A percentile compares a stretch with the other conserved stretches of the same genome.
These are phyloP conservation scores for Tetragnatha versicolor DNA, from an alignment of 1,140 invertebrate genomes.

Conservation along the genomic window DNA sequence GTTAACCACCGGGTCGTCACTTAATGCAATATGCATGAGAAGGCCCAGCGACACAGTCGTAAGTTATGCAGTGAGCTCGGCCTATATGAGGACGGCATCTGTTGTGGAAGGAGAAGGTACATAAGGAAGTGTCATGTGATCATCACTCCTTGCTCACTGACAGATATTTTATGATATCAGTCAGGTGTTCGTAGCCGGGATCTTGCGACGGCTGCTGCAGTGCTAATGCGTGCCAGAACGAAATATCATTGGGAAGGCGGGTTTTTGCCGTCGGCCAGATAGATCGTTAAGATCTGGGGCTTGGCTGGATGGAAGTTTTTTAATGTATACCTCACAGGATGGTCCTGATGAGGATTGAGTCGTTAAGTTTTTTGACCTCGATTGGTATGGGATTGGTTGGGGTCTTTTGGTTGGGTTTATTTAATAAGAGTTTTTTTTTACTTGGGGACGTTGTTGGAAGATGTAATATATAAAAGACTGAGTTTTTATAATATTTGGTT, in stretches of 20 bases:
- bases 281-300: too few species aligned
- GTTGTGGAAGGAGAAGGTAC: slow-evolving; percentile 20
- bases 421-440: too few species aligned
- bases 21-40: slow-evolving; percentile 55
- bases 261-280: too few species aligned
- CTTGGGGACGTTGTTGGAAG: too few species aligned
- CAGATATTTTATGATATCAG: slow-evolving; percentile 43
- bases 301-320: too few species aligned
- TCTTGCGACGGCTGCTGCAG: neutral
- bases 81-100: slow-evolving; percentile 50
- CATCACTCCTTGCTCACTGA: slow-evolving; percentile 43
- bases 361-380: too few species aligned
- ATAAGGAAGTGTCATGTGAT: slow-evolving; percentile 31
- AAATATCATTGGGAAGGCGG: slow-evolving; percentile 20
- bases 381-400: too few species aligned
- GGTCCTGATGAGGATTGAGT: too few species aligned
- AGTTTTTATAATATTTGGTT: too few species aligned
- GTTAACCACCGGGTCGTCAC: slow-evolving; percentile 51
- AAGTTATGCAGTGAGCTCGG: slow-evolving; percentile 53
- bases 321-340: too few species aligned
- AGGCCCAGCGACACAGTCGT: slow-evolving; percentile 30
- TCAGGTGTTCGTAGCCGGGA: neutral
- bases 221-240: slow-evolving; percentile 43
- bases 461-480: too few species aligned
- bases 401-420: too few species aligned